phyloP scores from a whole-genome alignment of 2,888 invertebrate species.

The Microctonus hyperodae region DNA sequence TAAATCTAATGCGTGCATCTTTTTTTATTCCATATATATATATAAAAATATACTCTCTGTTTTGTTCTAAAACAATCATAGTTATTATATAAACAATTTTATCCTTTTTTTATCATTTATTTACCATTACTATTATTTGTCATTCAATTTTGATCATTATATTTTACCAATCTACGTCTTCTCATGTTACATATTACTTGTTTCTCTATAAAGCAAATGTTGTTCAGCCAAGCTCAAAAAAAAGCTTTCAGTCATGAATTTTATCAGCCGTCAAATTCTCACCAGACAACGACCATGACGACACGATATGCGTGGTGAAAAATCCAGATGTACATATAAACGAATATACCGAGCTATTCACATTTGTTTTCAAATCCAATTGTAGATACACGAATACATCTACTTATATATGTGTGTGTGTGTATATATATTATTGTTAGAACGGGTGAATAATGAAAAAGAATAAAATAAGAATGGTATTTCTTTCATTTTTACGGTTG shows the following conservation, averaged over 20 bases:
- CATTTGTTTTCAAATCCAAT: neutral
- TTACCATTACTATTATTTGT: neutral
- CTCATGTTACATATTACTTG: neutral
- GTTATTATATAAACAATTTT: too few species aligned
- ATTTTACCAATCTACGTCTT: neutral
- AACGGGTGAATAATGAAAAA: neutral
- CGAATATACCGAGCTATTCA: neutral
- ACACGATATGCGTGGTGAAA: neutral
- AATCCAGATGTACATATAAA: neutral
- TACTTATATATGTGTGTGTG: too few species aligned
- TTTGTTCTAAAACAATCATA: too few species aligned
- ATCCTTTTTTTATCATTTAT: too few species aligned
- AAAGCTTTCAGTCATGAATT: conserved; percentile 6
- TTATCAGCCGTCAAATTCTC: conserved; percentile 3
- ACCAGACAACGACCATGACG: neutral
- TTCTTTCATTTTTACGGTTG: too few species aligned
- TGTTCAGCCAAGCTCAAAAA: neutral
- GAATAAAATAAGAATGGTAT: neutral
- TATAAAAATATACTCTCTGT: too few species aligned
- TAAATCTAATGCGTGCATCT: too few species aligned
- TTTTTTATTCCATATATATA: too few species aligned
- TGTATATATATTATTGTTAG: neutral
- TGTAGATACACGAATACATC: neutral
- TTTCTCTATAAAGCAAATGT: neutral
- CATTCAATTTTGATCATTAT: neutral